Evolutionary conservation across 2,797 vertebrate species (phyloP), one percentile per base, ranked within the genome.

Genomic region (Heteromormyrus szaboi): DNA sequence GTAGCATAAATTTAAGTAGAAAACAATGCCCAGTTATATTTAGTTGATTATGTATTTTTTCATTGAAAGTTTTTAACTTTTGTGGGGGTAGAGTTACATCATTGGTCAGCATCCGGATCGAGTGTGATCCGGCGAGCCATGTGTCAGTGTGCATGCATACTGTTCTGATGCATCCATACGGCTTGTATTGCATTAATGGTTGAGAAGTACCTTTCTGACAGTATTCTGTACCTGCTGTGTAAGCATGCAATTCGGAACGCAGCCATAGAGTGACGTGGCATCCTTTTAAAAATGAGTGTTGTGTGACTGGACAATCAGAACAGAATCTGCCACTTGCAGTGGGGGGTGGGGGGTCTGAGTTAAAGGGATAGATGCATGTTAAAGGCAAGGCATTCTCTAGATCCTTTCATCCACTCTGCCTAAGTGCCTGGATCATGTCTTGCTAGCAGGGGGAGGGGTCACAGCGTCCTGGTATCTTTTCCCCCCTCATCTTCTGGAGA

Each of bases 401-500:
- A 76, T 76, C 72, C 33, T 68, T 68, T 33, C 62, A 68, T 68
- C 9, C 62, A 29, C 25, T 68, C 62, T 68, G 62, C 83, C 17
- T 86, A 76, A 89, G 72, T 59, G 46, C 41, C 62, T 86, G 85
- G 22, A 56, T 86, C 48, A 56, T 54, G 50, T 86, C 50, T 56
- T 86, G 29, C 44, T 46, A 87, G 37, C 14, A 46, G 59, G 85
- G 33, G 86, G 87, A 8, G n/a, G 79, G 87, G 50, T 51, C 12
- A 11, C 4, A 0, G 25, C 12, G 2, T 56, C 25, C 37, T 56
- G 22, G 19, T 46, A 12, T 56, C 37, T 29, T 33, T 50, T 88
- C 44, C 81, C 25, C 62, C 88, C 89, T 91, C 90, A 87, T 86
- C 89, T 83, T 89, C 22, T 88, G 89, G 86, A 89, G 72, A 37